phyloP scores from a whole-genome alignment of 2,888 invertebrate species.

The Ochropleura plecta region DNA sequence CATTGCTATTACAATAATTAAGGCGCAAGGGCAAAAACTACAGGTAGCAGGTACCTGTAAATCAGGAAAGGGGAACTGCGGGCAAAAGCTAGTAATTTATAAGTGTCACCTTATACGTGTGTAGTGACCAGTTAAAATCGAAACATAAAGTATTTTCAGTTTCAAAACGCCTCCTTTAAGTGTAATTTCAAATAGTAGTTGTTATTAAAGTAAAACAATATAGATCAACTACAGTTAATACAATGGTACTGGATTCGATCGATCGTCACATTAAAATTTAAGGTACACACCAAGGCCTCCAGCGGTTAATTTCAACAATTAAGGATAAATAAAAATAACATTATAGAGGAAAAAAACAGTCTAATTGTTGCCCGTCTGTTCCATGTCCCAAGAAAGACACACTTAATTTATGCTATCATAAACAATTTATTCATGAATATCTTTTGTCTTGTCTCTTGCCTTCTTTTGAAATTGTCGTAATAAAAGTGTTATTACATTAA shows the following conservation, averaged over 20 bases:
- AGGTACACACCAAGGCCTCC: not conserved
- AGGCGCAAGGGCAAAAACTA: too few species aligned
- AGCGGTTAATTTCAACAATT: not conserved
- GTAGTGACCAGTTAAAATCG: not conserved
- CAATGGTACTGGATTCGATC: not conserved
- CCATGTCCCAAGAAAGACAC: slow-evolving; percentile 38
- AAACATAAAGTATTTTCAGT: not conserved
- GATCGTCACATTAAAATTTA: not conserved
- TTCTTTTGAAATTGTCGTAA: slow-evolving; percentile 58
- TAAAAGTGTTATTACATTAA: slow-evolving; percentile 63
- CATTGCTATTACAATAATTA: too few species aligned
- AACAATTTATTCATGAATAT: slow-evolving; percentile 72
- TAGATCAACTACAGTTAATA: not conserved
- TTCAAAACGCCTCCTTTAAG: not conserved
- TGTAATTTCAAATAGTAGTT: not conserved
- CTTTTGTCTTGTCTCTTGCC: slow-evolving; percentile 59
- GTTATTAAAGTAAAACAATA: not conserved
- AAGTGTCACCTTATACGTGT: too few species aligned
- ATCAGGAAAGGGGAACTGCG: too few species aligned
- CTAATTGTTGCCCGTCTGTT: slow-evolving; percentile 42
- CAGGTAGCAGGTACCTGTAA: too few species aligned
- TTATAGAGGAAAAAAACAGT: slow-evolving; percentile 12
- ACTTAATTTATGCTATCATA: slow-evolving; percentile 68
- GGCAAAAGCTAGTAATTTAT: too few species aligned
- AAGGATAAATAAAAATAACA: slow-evolving; percentile 17